These are phyloP conservation scores for Pachydiplax longipennis DNA, from an alignment of 2,888 invertebrate genomes.

Conservation along the genomic window DNA sequence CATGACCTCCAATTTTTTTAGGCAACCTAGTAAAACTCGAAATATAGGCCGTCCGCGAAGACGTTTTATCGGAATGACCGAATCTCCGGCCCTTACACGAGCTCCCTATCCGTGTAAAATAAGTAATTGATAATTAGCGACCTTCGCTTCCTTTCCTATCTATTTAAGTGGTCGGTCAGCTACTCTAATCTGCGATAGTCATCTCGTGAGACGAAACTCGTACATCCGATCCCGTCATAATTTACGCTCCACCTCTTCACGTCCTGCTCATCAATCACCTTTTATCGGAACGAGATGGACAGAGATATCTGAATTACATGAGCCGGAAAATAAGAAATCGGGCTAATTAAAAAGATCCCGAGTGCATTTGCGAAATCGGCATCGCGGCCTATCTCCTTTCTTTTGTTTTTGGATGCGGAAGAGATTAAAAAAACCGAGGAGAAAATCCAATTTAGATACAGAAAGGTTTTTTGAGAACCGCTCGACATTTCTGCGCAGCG, in stretches of 20 bases:
- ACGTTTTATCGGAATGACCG: neutral
- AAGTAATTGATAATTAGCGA: neutral
- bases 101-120: neutral
- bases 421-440: neutral
- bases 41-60: neutral
- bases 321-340: neutral
- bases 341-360: neutral
- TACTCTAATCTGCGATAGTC: neutral
- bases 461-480: no score
- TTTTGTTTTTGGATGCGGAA: neutral
- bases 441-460: neutral
- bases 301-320: neutral
- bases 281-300: neutral
- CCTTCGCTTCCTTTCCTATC: neutral
- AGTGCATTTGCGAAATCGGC: neutral
- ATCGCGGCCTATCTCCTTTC: neutral
- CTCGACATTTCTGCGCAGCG: no score
- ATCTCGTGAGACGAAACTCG: neutral
- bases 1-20: neutral
- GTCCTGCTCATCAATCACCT: neutral
- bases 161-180: neutral
- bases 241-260: neutral
- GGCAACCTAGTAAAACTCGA: neutral
- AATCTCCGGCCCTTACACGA: neutral
- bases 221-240: neutral